phyloP scores from a whole-genome alignment of 2,888 invertebrate species.

The Barypeithes pellucidus region DNA sequence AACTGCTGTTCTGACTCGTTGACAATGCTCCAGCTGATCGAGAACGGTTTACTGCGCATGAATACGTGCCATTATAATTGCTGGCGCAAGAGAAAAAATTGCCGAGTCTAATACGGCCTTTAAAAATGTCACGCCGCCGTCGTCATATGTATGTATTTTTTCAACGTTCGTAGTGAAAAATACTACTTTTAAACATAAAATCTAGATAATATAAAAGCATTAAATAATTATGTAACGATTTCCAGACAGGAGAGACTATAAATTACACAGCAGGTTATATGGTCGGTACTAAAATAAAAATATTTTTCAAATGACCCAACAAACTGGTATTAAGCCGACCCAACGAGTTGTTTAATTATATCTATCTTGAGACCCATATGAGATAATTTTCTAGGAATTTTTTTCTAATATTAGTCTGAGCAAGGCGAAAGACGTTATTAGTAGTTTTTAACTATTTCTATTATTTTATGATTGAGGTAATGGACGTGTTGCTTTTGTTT shows the following conservation, averaged over 20 bases:
- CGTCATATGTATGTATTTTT: background rate
- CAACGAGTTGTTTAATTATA: slow-evolving; percentile 36
- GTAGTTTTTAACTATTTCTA: background rate
- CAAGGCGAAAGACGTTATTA: slow-evolving; percentile 16
- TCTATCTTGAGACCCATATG: slow-evolving; percentile 26
- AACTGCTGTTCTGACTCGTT: too few species aligned
- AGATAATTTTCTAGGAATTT: slow-evolving; percentile 27
- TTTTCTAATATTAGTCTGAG: slow-evolving; percentile 9
- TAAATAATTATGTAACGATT: slow-evolving; percentile 46
- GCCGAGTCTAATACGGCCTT: too few species aligned
- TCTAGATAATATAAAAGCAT: slow-evolving; percentile 8
- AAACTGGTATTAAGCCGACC: slow-evolving; percentile 42
- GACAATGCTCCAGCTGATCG: too few species aligned
- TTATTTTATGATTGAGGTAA: background rate
- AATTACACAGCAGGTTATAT: slow-evolving; percentile 51
- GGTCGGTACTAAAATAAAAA: slow-evolving; percentile 43
- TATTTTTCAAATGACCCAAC: slow-evolving; percentile 49
- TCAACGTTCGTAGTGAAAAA: background rate
- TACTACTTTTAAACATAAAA: background rate
- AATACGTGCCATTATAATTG: too few species aligned
- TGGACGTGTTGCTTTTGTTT: too few species aligned
- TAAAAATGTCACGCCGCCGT: too few species aligned
- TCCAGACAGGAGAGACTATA: slow-evolving; percentile 43
- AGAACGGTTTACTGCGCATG: too few species aligned
- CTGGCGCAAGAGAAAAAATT: too few species aligned